Evolutionary conservation across 2,888 invertebrate genomes (phyloP), one percentile per base, ranked within the genome.

Genomic region (Drosophila bunnanda): DNA sequence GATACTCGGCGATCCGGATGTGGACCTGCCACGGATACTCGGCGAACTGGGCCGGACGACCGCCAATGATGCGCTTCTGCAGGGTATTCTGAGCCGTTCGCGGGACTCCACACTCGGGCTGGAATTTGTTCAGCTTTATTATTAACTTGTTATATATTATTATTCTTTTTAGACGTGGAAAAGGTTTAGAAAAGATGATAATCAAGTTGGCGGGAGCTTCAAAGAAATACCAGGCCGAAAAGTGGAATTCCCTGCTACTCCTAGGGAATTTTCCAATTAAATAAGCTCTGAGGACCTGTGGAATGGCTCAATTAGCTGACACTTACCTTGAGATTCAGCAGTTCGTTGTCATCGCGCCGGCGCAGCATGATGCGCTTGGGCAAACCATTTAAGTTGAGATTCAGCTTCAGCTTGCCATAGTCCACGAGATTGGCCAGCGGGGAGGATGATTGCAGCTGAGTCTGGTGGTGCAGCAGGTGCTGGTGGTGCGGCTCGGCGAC

Each of bases 1-100:
- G 97, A 88, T 95, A 97, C 79, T 96, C 95, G 0, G 95, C 95
- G 79, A 97, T 96, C 88, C 97, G 94, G 72, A 97, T 96, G 82
- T 97, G 97, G 0, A 96, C 96, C 90, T 97, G 97, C 97, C 97
- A 97, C 0, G 97, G 97, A 88, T 96, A 96, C 93, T 96, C 96
- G 0, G 92, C 92, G 52, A 94, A 96, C 77, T 94, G 93, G 0
- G 97, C 97, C 78, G 96, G 96, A 5, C 96, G 93, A 0, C 97
- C 97, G 1, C 97, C 97, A 44, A 97, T 96, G 71, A 97, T 97
- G 56, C 97, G 93, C 90, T 96, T 96, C 88, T 95, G 95, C 2
- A 95, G 89, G 25, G 94, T 93, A 58, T 93, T 93, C 25, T 93
- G 79, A 5, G 93, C 74, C 87, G 92, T 88, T 92, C 94, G 93